phyloP scores from a whole-genome alignment of 2,113 vertebrate species.

The Phoxinus phoxinus region DNA sequence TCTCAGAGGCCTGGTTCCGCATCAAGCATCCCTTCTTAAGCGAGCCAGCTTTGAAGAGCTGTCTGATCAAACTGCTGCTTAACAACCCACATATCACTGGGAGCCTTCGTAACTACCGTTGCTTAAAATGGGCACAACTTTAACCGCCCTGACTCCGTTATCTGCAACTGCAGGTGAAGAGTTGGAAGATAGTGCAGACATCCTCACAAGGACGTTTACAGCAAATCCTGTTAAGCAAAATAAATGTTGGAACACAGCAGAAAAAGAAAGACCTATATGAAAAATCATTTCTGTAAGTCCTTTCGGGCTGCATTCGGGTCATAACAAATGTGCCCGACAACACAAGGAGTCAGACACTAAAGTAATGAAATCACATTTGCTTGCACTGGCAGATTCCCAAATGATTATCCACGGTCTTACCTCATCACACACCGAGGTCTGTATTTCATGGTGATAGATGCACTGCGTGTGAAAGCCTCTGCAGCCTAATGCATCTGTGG shows the following conservation, averaged over 20 bases:
- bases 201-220: conserved; percentile 46
- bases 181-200: conserved; percentile 38
- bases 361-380: conserved; percentile 52
- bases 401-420: conserved; percentile 38
- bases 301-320: conserved; percentile 16
- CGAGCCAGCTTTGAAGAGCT: conserved; percentile 38
- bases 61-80: conserved; percentile 46
- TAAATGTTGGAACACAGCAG: conserved; percentile 32
- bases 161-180: conserved; percentile 36
- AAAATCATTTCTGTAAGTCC: conserved; percentile 22
- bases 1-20: conserved; percentile 42
- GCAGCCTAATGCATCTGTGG: conserved; percentile 38
- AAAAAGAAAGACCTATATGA: conserved; percentile 33
- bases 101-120: conserved; percentile 6
- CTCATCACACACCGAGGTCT: conserved; percentile 32
- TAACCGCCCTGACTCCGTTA: conserved; percentile 17
- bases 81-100: conserved; percentile 38
- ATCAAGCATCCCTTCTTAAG: conserved; percentile 37
- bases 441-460: conserved; percentile 41
- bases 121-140: conserved; percentile 40
- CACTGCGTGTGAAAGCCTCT: conserved; percentile 27
- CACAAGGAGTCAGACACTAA: conserved; percentile 43
- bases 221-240: conserved; percentile 49
- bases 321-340: conserved; percentile 40
- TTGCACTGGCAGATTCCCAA: conserved; percentile 48